Conservation (phyloP, 2,888 invertebrate species). For the Eupelmus urozonus region DNA sequence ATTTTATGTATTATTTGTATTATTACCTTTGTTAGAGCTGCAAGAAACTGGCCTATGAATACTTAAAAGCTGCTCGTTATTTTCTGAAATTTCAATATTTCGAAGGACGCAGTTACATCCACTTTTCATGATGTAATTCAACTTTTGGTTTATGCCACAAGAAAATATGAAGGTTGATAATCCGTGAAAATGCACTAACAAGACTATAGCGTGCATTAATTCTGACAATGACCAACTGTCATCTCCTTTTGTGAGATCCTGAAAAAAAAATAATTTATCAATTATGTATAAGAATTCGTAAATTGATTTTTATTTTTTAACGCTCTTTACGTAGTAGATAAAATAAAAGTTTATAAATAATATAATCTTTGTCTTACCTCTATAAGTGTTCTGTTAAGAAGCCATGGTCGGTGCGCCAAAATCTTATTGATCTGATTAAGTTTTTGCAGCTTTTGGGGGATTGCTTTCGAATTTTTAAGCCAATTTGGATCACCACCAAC, state of each 20-base stretch:
- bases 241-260: conserved; percentile 84
- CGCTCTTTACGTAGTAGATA: too few species aligned
- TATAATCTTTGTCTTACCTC: conserved; percentile 77
- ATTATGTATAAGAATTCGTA: too few species aligned
- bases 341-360: too few species aligned
- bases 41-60: too few species aligned
- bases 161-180: conserved; percentile 91
- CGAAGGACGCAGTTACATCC: too few species aligned
- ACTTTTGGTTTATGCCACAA: conserved; percentile 87
- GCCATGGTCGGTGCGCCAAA: conserved; percentile 92
- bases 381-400: conserved; percentile 86
- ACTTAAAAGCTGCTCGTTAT: too few species aligned
- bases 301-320: neutral
- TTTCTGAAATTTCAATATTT: too few species aligned
- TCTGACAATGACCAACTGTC: conserved; percentile 89
- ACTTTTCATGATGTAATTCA: conserved; percentile 75
- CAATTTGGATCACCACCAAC: conserved; percentile 87
- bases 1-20: too few species aligned
- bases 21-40: too few species aligned
- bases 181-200: conserved; percentile 91
- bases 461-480: conserved; percentile 86
- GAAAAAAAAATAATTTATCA: conserved; percentile 62
- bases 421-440: conserved; percentile 91
- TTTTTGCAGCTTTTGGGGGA: conserved; percentile 87
- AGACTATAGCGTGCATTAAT: conserved; percentile 90